phyloP scores from a whole-genome alignment of 1,140 invertebrate species.

The Chironomus striatipennis region DNA sequence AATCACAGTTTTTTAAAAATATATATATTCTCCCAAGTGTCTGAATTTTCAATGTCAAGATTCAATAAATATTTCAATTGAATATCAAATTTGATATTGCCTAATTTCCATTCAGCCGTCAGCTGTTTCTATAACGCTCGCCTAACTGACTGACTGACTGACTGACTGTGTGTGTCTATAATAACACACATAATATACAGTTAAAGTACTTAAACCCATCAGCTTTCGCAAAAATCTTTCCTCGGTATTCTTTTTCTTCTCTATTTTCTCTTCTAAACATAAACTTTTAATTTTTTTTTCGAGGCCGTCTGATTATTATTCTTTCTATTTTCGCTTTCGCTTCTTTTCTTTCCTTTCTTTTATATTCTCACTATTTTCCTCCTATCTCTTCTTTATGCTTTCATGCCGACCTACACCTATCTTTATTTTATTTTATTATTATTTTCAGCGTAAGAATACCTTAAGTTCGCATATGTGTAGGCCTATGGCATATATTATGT shows the following conservation, averaged over 20 bases:
- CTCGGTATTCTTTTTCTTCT: not conserved
- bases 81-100: not conserved
- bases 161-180: no score
- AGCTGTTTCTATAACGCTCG: constrained; percentile 12
- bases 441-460: no score
- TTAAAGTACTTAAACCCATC: constrained; percentile 1
- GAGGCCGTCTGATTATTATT: not conserved
- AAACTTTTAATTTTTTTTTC: not conserved
- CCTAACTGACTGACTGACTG: not conserved
- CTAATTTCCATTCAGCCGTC: not conserved
- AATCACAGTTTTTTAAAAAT: not conserved
- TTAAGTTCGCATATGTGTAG: no score
- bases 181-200: not conserved
- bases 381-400: no score
- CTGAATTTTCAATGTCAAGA: constrained; percentile 12
- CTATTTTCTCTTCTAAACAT: constrained; percentile 14
- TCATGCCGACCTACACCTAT: not conserved
- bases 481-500: constrained; percentile 3
- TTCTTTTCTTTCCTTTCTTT: not conserved
- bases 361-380: no score
- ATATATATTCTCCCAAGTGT: not conserved
- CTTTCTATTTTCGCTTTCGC: not conserved
- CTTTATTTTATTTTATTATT: no score
- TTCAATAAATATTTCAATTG: not conserved
- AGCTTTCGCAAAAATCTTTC: not conserved